phyloP scores from a whole-genome alignment of 2,888 invertebrate genomes.

The Synergus japonicus region DNA sequence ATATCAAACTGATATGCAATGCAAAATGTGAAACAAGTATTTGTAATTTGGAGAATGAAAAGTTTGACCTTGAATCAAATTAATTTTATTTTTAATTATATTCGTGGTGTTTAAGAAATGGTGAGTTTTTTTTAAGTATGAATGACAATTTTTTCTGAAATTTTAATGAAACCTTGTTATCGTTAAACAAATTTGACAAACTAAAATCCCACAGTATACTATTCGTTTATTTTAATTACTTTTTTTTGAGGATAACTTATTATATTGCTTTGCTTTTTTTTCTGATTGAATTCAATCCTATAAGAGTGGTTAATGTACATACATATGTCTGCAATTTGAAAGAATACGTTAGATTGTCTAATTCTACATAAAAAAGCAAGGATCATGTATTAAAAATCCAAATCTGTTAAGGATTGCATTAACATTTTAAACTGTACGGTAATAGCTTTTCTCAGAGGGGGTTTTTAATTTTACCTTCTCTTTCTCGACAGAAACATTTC shows the following conservation, averaged over 20 bases:
- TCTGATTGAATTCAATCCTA: background rate
- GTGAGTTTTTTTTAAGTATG: no score
- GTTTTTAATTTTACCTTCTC: slow-evolving; percentile 1
- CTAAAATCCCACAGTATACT: background rate
- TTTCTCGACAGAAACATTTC: slow-evolving; percentile 3
- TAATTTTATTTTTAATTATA: no score
- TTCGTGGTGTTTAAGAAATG: no score
- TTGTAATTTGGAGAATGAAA: no score
- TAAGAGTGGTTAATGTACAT: background rate
- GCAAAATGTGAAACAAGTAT: no score
- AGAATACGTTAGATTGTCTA: background rate
- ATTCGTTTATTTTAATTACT: no score
- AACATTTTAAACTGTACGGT: background rate
- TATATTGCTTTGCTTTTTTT: background rate
- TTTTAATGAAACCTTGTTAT: background rate
- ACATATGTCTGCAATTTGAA: background rate
- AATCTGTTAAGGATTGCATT: slow-evolving; percentile 10
- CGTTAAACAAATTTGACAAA: background rate
- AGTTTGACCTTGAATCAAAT: no score
- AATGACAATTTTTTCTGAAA: background rate
- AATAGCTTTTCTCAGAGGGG: background rate
- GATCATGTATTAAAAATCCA: background rate
- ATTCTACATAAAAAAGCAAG: slow-evolving; percentile 4
- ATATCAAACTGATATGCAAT: background rate
- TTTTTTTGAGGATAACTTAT: background rate